Evolutionary conservation across 2,888 invertebrate genomes (phyloP).

Genomic region (Carabus problematicus): DNA sequence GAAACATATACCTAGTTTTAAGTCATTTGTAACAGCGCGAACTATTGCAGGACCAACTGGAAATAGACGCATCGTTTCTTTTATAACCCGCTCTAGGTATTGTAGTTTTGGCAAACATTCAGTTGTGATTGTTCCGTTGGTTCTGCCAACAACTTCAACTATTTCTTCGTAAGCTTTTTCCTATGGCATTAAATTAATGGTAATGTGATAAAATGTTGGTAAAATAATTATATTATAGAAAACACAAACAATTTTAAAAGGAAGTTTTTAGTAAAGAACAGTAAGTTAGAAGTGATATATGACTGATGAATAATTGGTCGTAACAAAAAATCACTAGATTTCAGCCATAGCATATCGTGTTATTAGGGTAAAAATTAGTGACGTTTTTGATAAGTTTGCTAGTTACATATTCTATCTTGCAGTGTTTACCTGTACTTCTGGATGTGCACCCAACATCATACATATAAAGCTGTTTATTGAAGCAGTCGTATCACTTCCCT

Average conservation of each 20-base stretch:
- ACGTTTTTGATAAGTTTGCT: not conserved
- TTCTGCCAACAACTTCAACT: slow-evolving; percentile 60
- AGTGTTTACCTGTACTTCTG: slow-evolving; percentile 61
- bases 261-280: too few species aligned
- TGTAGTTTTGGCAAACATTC: slow-evolving; percentile 64
- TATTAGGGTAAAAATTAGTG: too few species aligned
- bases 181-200: slow-evolving; percentile 45
- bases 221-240: too few species aligned
- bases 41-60: slow-evolving; percentile 58
- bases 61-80: slow-evolving; percentile 66
- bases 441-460: slow-evolving; percentile 60
- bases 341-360: too few species aligned
- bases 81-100: slow-evolving; percentile 65
- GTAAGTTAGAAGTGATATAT: too few species aligned
- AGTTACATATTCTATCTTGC: slow-evolving; percentile 52
- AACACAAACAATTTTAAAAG: too few species aligned
- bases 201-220: too few species aligned
- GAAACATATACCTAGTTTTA: slow-evolving; percentile 28
- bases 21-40: slow-evolving; percentile 34
- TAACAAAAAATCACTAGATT: too few species aligned
- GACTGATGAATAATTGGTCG: too few species aligned
- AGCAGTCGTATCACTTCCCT: slow-evolving; percentile 58
- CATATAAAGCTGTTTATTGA: slow-evolving; percentile 60
- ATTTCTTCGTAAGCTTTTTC: slow-evolving; percentile 59
- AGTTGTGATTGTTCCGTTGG: slow-evolving; percentile 58